These are phyloP conservation scores for Alectura lathami DNA, from an alignment of 2,113 vertebrate species.

Conservation along the genomic window DNA sequence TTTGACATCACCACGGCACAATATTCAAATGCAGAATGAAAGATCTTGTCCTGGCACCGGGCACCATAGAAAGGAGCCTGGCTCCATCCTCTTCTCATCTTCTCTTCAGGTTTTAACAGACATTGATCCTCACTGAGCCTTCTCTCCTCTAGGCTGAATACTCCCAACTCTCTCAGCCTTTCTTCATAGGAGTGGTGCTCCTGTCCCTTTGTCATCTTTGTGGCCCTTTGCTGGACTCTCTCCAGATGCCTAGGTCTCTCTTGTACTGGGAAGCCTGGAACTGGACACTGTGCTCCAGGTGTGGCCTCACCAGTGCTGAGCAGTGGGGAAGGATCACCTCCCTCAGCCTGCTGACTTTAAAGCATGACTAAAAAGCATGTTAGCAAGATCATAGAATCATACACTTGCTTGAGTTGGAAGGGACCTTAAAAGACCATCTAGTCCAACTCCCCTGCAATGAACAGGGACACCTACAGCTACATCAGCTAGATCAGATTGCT, in stretches of 20 bases:
- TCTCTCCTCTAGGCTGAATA: not conserved
- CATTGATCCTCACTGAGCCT: fast-evolving
- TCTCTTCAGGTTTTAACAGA: not conserved
- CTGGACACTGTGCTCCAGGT: not conserved
- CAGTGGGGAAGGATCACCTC: not conserved
- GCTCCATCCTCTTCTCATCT: not conserved
- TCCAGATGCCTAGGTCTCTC: not conserved
- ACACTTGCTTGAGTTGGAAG: too few species aligned
- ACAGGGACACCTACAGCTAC: too few species aligned
- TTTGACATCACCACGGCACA: not conserved
- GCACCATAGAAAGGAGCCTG: not conserved
- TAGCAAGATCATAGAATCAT: too few species aligned
- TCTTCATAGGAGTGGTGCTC: not conserved
- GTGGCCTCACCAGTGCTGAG: not conserved
- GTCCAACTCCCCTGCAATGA: too few species aligned
- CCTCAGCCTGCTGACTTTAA: not conserved
- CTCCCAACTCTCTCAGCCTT: not conserved
- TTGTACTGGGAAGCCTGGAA: not conserved
- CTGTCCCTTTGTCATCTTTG: not conserved
- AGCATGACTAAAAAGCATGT: not conserved
- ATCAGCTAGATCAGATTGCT: too few species aligned
- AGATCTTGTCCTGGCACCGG: not conserved
- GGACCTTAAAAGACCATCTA: too few species aligned
- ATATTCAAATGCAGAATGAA: not conserved
- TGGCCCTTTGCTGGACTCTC: not conserved